Evolutionary conservation across 2,797 vertebrate genomes (phyloP).

Genomic region (Cyclura pinguis): DNA sequence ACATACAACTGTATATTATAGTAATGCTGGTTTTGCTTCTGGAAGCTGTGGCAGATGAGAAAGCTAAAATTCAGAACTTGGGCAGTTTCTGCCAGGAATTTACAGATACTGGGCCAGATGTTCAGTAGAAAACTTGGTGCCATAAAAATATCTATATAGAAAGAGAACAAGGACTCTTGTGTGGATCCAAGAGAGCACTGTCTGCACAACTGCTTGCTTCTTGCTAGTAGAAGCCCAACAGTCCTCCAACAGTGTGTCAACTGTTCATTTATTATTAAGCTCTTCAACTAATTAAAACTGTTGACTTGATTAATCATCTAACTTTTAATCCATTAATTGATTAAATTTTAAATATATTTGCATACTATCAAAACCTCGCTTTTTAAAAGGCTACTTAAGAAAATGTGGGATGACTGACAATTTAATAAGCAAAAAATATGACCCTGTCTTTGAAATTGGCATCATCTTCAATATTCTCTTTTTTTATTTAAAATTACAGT

Average conservation of each 20-base stretch:
- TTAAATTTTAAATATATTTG: not conserved
- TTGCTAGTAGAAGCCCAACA: not conserved
- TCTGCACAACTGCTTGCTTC: not conserved
- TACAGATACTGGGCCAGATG: not conserved
- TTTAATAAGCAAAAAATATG: not conserved
- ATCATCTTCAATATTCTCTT: not conserved
- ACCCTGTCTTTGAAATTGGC: not conserved
- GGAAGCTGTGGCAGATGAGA: not conserved
- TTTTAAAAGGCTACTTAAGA: not conserved
- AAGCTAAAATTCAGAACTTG: not conserved
- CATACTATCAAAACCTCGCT: not conserved
- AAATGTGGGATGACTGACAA: not conserved
- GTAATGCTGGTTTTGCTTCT: not conserved
- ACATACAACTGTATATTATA: not conserved
- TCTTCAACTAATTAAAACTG: not conserved
- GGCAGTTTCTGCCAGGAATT: not conserved
- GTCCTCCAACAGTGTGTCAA: not conserved
- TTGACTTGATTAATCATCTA: not conserved
- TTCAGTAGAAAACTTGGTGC: not conserved
- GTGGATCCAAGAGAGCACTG: not conserved
- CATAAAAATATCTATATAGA: not conserved
- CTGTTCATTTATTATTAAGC: not conserved
- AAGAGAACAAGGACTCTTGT: not conserved
- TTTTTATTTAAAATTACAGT: not conserved
- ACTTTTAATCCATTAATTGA: not conserved